Evolutionary conservation across 2,888 invertebrate species (phyloP).

Genomic region (Drosophila kanekoi): DNA sequence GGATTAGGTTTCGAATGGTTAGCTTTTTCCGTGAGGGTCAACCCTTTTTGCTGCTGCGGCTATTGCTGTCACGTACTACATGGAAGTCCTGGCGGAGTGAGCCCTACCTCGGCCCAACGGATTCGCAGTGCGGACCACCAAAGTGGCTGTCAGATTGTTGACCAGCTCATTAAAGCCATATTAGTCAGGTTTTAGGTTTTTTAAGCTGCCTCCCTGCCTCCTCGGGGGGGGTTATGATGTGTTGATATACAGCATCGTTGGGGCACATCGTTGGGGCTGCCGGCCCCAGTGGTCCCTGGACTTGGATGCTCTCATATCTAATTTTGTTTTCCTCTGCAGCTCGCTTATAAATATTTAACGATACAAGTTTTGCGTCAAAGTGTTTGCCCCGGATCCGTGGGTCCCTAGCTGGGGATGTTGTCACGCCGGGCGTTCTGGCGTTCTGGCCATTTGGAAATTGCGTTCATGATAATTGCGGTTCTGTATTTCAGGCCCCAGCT

Average conservation of each 20-base stretch:
- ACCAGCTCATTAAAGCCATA: conserved; percentile 72
- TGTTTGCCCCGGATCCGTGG: conserved; percentile 23
- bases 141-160: conserved; percentile 34
- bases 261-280: conserved; percentile 1
- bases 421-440: conserved; percentile 31
- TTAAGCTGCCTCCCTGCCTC: conserved; percentile 28
- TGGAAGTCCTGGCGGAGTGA: neutral
- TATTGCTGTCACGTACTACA: conserved; percentile 13
- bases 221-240: conserved; percentile 69
- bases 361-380: conserved; percentile 67
- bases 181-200: conserved; percentile 54
- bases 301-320: neutral
- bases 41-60: neutral
- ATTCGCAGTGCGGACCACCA: conserved; percentile 23
- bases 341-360: conserved; percentile 77
- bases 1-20: neutral
- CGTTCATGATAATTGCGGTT: conserved; percentile 80
- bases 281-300: neutral
- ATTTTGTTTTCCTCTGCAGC: conserved; percentile 42
- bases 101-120: conserved; percentile 1
- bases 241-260: conserved; percentile 60
- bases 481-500: conserved; percentile 66
- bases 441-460: conserved; percentile 53
- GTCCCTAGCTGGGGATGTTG: neutral
- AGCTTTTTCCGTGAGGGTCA: neutral